Percentiles rank a stretch among this genome's conserved stretches.
These are phyloP conservation scores for Hylia prasina DNA, from an alignment of 2,113 vertebrate genomes.

Conservation along the genomic window DNA sequence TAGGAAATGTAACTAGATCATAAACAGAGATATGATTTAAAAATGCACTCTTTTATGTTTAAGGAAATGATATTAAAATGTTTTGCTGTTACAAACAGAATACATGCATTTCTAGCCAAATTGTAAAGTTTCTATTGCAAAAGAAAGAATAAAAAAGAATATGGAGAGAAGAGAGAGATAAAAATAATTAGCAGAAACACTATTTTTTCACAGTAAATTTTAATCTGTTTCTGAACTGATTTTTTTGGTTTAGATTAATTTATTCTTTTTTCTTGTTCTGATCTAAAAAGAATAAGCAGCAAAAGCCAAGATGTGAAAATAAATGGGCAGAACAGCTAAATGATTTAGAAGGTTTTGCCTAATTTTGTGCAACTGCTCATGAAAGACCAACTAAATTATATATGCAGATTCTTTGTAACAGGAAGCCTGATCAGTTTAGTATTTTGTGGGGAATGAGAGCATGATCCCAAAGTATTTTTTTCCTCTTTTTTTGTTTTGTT, in stretches of 20 bases:
- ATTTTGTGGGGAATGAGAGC: neutral
- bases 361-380: neutral
- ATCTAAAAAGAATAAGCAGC: neutral
- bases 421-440: neutral
- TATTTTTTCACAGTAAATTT: neutral
- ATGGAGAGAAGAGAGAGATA: neutral
- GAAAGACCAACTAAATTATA: neutral
- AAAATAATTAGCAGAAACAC: neutral
- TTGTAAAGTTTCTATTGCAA: neutral
- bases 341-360: neutral
- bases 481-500: neutral
- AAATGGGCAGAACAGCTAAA: neutral
- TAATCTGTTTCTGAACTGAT: neutral
- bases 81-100: neutral
- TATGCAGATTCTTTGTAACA: neutral
- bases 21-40: constrained; percentile 3
- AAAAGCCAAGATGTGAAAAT: neutral
- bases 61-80: neutral
- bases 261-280: neutral
- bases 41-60: neutral
- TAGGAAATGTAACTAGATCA: constrained; percentile 15
- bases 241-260: neutral
- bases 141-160: neutral
- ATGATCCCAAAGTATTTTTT: neutral
- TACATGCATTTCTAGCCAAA: neutral